A percentile compares a stretch with the other conserved stretches of the same genome.
phyloP scores from a whole-genome alignment of 2,888 invertebrate species.

The Tinea semifulvella region DNA sequence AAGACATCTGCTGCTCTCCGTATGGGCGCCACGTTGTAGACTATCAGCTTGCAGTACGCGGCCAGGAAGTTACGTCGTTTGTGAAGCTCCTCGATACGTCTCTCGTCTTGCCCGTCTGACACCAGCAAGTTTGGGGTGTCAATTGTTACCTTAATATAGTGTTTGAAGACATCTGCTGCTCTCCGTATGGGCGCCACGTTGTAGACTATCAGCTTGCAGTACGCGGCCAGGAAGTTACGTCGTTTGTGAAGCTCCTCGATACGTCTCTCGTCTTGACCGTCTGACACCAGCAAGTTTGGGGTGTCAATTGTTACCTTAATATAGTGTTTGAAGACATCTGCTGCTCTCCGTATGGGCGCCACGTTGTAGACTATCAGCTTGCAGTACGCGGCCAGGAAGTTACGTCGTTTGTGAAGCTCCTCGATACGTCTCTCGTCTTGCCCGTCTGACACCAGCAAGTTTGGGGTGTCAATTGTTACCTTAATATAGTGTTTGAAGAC shows the following conservation, averaged over 20 bases:
- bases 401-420: slow-evolving; percentile 88
- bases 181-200: slow-evolving; percentile 93
- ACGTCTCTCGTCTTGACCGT: slow-evolving; percentile 94
- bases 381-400: slow-evolving; percentile 96
- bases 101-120: not conserved
- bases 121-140: not conserved
- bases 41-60: slow-evolving; percentile 96
- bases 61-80: slow-evolving; percentile 96
- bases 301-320: slow-evolving; percentile 73
- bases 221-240: slow-evolving; percentile 94
- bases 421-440: not conserved
- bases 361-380: slow-evolving; percentile 98
- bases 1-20: slow-evolving; percentile 93
- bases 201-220: slow-evolving; percentile 97
- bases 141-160: slow-evolving; percentile 85
- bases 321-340: slow-evolving; percentile 97
- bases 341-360: slow-evolving; percentile 89
- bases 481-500: slow-evolving; percentile 98
- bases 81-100: slow-evolving; percentile 67
- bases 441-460: not conserved
- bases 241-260: slow-evolving; percentile 97
- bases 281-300: slow-evolving; percentile 52
- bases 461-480: slow-evolving; percentile 43
- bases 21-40: slow-evolving; percentile 96
- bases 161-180: slow-evolving; percentile 95